Evolutionary conservation across 1,140 invertebrate species (phyloP), one percentile per base, ranked within the genome.

Genomic region (Stegodyphus dumicola): DNA sequence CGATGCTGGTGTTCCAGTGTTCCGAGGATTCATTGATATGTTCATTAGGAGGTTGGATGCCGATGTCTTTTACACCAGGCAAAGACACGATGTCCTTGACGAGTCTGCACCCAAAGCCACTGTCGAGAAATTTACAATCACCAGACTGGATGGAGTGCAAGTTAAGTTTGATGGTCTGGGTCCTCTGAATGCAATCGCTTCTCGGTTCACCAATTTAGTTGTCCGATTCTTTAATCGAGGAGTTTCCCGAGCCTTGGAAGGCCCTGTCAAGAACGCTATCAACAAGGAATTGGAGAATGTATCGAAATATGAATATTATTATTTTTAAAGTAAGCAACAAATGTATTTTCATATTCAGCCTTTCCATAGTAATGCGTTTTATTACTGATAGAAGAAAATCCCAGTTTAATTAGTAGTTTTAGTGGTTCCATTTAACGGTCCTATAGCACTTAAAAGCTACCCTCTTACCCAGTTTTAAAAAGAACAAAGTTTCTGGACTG

Each of bases 261-360:
- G 81, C 17, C 73, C 73, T 1, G 73, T 84, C 6, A 84, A 66
- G 17, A 75, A 51, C 65, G 73, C 65, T 3, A 75, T 84, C 13
- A 84, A 84, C 53, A 76, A 76, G 60, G 81, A 84, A 51, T 49
- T 84, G 18, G 60, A 56, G 60, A 69, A 84, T 56, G 73, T 84
- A 5, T 64, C 76, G 18, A 84, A 84, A 49, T 84, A 84, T n/a
- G 81, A 84, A 56, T 73, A 33, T 13, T 84, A 76, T 76, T 84
- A 84, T 11, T 76, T 69, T 13, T 80, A 49, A 64, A 69, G 5
- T 33, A 33, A 33, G 33, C 33, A 33, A 33, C 33, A 33, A 3
- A 33, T 33, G 3, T 33, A 33, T 33, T 33, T 33, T 33, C 33
- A 33, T 33, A 33, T 33, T 33, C 1, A 3, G 33, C 33, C 33